phyloP scores from a whole-genome alignment of 2,797 vertebrate genomes.

The Hylomyscus alleni region DNA sequence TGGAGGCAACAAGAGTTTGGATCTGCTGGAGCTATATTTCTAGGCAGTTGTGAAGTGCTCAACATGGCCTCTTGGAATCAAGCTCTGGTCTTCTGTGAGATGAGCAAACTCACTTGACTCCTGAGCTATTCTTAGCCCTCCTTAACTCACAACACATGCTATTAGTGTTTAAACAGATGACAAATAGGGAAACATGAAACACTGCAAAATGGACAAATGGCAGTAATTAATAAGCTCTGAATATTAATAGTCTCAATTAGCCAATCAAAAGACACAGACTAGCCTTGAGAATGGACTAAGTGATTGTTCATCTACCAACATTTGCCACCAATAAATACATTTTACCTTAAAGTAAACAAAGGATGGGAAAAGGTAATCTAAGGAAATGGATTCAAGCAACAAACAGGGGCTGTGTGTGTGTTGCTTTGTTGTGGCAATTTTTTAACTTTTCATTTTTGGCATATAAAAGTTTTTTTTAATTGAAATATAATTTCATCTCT shows the following conservation, averaged over 20 bases:
- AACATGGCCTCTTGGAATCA: too few relatives aligned
- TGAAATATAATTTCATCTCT: background rate
- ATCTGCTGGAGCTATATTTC: too few relatives aligned
- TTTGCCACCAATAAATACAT: background rate
- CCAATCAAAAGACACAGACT: background rate
- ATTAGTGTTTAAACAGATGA: background rate
- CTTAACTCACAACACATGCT: background rate
- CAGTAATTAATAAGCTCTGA: background rate
- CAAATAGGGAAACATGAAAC: background rate
- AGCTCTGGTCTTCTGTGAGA: background rate
- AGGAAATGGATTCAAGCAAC: background rate
- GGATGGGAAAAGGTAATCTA: background rate
- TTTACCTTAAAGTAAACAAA: background rate
- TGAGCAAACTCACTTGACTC: background rate
- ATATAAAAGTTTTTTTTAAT: background rate
- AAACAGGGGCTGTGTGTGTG: background rate
- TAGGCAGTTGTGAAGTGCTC: too few relatives aligned
- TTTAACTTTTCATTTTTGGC: background rate
- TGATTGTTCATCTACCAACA: background rate
- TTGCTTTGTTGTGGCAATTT: background rate
- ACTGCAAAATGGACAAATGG: background rate
- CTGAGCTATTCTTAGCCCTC: background rate
- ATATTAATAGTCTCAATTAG: background rate
- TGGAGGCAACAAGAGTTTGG: too few relatives aligned
- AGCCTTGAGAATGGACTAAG: background rate